These are phyloP conservation scores for Mastomys natalensis DNA, from an alignment of 2,113 vertebrate species.

Conservation along the genomic window DNA sequence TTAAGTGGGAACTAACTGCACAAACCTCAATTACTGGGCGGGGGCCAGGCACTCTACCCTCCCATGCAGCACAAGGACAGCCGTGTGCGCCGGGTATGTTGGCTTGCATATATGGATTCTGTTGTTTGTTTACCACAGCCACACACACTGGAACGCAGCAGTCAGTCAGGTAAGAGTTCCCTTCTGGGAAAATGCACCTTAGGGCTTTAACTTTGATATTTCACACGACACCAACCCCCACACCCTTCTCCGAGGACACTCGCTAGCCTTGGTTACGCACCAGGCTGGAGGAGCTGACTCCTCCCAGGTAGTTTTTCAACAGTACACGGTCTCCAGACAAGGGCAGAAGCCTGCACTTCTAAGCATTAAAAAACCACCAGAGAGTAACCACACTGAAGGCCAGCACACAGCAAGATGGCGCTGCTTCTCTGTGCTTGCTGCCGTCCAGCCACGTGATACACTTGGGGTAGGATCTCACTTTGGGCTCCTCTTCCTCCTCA, in stretches of 20 bases:
- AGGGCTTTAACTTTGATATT: constrained; percentile 32
- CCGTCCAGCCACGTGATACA: constrained; percentile 78
- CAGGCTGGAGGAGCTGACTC: constrained; percentile 70
- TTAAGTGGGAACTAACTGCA: constrained; percentile 77
- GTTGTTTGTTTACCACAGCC: constrained; percentile 74
- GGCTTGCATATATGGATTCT: constrained; percentile 78
- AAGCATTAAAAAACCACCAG: constrained; percentile 81
- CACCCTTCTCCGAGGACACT: constrained; percentile 62
- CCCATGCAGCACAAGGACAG: constrained; percentile 53
- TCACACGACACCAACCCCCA: constrained; percentile 56
- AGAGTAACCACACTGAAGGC: constrained; percentile 85
- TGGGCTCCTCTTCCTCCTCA: constrained; percentile 78
- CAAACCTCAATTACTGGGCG: constrained; percentile 82
- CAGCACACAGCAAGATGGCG: constrained; percentile 82
- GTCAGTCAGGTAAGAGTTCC: constrained; percentile 65
- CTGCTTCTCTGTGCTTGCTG: constrained; percentile 82
- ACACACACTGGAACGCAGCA: constrained; percentile 75
- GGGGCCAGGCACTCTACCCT: constrained; percentile 75
- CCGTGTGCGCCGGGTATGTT: constrained; percentile 77
- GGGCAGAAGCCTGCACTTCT: constrained; percentile 85
- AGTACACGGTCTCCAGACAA: constrained; percentile 79
- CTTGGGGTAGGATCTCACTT: constrained; percentile 63
- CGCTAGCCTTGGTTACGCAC: constrained; percentile 61
- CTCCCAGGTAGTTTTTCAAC: constrained; percentile 32
- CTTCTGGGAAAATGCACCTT: constrained; percentile 78